phyloP scores from a whole-genome alignment of 1,140 invertebrate genomes.

The Drosophila sucinea region DNA sequence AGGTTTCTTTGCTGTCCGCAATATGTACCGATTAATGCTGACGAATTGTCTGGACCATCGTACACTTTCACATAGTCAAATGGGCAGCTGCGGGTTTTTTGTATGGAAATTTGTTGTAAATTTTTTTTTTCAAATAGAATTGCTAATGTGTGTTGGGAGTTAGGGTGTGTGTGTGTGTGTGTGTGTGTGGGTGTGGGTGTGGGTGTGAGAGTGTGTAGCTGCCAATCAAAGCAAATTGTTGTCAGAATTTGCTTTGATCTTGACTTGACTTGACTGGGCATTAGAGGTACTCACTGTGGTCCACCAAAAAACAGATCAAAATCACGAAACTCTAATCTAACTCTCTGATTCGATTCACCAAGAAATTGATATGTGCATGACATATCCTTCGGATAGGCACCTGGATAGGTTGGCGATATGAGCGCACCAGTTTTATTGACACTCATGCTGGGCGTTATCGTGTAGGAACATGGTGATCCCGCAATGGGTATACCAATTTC shows the following conservation, averaged over 20 bases:
- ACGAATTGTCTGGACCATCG: conserved; percentile 93
- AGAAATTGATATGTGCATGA: conserved; percentile 96
- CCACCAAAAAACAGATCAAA: conserved; percentile 99
- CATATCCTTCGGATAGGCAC: conserved; percentile 98
- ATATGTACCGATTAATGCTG: conserved; percentile 97
- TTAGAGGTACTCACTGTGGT: conserved; percentile 93
- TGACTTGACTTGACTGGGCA: conserved; percentile 60
- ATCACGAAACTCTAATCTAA: conserved; percentile 98
- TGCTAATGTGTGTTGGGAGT: conserved; percentile 37
- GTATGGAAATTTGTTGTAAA: conserved; percentile 58
- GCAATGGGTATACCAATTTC: conserved; percentile 94
- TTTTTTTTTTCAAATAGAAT: conserved; percentile 53
- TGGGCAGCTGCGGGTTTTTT: conserved; percentile 91
- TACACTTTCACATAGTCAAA: conserved; percentile 99
- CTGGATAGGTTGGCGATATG: conserved; percentile 98
- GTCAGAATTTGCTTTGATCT: conserved; percentile 66
- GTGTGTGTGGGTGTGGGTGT: conserved; percentile 19
- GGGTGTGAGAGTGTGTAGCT: conserved; percentile 39
- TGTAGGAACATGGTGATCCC: conserved; percentile 92
- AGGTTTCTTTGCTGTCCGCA: conserved; percentile 98
- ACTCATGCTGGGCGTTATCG: conserved; percentile 90
- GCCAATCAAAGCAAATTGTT: conserved; percentile 62
- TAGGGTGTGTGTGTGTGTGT: background rate
- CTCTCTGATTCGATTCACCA: conserved; percentile 94
- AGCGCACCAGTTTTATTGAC: conserved; percentile 93